phyloP scores from a whole-genome alignment of 2,113 vertebrate species.

The Silurus meridionalis region DNA sequence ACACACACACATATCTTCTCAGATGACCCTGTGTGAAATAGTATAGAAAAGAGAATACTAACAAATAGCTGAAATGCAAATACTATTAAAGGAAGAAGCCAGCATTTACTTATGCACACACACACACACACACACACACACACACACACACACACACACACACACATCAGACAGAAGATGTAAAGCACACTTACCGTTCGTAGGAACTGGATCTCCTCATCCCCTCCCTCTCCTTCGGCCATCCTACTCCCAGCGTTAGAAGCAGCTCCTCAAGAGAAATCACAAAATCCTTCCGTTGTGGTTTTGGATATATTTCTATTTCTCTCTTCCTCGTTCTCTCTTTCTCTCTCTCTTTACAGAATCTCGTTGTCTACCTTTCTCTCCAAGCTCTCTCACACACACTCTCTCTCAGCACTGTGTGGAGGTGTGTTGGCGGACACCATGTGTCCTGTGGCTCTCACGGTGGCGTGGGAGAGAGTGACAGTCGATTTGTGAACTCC shows the following conservation, averaged over 20 bases:
- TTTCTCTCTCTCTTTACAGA: constrained; percentile 40
- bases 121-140: neutral
- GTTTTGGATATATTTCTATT: constrained; percentile 31
- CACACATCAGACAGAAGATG: constrained; percentile 31
- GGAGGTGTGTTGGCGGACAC: constrained; percentile 76
- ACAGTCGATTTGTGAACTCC: constrained; percentile 58
- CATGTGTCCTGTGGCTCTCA: constrained; percentile 73
- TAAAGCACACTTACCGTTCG: constrained; percentile 82
- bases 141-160: neutral
- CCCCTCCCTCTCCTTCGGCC: constrained; percentile 89
- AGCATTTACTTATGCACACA: neutral
- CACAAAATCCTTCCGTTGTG: constrained; percentile 61
- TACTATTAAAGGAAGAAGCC: neutral
- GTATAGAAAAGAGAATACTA: neutral
- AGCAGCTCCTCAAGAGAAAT: constrained; percentile 74
- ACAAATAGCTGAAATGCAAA: constrained; percentile 12
- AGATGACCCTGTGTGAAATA: neutral
- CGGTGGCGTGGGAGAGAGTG: constrained; percentile 72
- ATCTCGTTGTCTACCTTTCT: constrained; percentile 49
- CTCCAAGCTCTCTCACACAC: constrained; percentile 57
- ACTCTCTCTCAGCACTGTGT: constrained; percentile 62
- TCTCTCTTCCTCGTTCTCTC: constrained; percentile 39
- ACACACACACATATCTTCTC: neutral
- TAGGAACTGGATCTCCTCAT: constrained; percentile 92
- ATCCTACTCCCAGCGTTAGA: constrained; percentile 75